Conservation (phyloP, 2,113 vertebrate species). For the Chauna torquata region DNA sequence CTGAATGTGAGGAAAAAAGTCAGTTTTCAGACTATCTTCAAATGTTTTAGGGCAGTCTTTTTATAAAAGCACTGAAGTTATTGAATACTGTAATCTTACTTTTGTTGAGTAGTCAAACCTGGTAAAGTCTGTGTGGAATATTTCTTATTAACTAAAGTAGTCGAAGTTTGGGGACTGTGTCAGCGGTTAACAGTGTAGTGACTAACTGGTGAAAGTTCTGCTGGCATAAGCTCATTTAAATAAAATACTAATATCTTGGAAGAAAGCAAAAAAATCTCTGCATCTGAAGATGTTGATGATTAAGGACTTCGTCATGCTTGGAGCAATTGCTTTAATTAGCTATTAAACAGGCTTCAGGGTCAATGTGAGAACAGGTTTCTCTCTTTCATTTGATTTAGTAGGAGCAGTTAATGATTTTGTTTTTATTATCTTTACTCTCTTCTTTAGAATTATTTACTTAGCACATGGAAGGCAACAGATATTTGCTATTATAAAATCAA, state of each 20-base stretch:
- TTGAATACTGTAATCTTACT: not conserved
- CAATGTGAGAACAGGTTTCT: constrained; percentile 88
- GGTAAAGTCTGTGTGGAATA: not conserved
- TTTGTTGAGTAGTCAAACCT: not conserved
- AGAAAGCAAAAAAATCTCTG: not conserved
- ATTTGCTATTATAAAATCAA: constrained; percentile 99
- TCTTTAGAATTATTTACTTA: constrained; percentile 96
- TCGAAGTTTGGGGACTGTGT: fast-evolving
- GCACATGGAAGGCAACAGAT: constrained; percentile 89
- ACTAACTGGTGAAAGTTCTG: not conserved
- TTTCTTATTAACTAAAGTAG: not conserved
- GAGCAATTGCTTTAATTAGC: constrained; percentile 95
- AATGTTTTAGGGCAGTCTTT: not conserved
- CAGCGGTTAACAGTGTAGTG: not conserved
- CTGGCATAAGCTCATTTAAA: not conserved
- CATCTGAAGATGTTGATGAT: constrained; percentile 75
- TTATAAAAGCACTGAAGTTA: not conserved
- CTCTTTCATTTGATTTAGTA: constrained; percentile 89
- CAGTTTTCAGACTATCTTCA: not conserved
- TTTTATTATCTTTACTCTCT: constrained; percentile 89
- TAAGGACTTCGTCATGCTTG: constrained; percentile 81
- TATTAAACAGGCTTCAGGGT: constrained; percentile 92
- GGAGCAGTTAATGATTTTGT: constrained; percentile 90
- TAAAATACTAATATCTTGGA: not conserved
- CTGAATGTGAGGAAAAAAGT: not conserved